These are phyloP conservation scores for Brienomyrus longianalis DNA, from an alignment of 2,113 vertebrate species.

Conservation along the genomic window DNA sequence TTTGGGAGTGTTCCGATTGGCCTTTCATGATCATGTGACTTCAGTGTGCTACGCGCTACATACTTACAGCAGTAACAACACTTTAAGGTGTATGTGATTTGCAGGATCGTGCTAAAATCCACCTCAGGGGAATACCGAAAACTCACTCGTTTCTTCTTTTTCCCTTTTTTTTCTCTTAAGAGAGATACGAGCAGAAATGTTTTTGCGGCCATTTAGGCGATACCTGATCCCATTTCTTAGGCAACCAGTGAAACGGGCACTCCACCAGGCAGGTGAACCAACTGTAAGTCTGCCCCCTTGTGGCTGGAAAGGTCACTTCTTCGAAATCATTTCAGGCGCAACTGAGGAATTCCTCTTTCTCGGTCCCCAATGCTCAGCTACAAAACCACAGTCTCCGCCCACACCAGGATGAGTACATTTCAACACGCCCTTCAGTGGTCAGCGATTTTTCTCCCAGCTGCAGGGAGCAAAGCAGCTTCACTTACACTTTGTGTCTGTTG, in stretches of 20 bases:
- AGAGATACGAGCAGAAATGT: neutral
- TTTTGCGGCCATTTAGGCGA: neutral
- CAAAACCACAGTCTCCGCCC: neutral
- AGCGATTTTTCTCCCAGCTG: neutral
- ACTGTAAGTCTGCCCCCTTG: neutral
- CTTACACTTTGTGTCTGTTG: neutral
- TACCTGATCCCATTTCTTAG: neutral
- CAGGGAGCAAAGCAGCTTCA: neutral
- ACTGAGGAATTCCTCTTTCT: neutral
- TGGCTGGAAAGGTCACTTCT: neutral
- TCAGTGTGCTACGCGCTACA: neutral
- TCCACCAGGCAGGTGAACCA: neutral
- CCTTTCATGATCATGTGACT: neutral
- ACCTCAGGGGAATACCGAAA: neutral
- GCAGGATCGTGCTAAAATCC: neutral
- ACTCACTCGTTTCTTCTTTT: neutral
- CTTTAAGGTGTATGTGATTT: neutral
- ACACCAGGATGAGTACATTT: neutral
- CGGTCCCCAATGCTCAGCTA: neutral
- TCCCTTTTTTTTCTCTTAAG: neutral
- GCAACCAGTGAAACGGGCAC: neutral
- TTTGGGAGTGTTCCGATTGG: neutral
- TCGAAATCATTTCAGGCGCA: neutral
- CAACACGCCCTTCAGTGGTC: neutral
- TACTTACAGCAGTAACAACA: neutral